A percentile compares a stretch with the other conserved stretches of the same genome.
Conservation (phyloP, 2,797 vertebrate species). For the Rhodeus uyekii region DNA sequence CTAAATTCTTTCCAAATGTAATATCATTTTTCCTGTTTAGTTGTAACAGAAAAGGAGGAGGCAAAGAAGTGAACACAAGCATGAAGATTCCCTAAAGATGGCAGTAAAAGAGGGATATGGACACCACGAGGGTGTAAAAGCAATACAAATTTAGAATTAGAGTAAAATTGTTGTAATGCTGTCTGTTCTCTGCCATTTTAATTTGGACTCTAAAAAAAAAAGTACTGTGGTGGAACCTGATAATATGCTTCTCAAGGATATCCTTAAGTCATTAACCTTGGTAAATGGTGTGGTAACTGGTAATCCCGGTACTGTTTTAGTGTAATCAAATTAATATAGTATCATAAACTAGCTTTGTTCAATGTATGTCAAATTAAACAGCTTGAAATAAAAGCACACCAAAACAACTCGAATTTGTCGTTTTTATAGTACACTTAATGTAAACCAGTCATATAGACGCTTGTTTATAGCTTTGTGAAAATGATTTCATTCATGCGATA, state of each 20-base stretch:
- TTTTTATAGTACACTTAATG: not conserved
- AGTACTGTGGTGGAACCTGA: not conserved
- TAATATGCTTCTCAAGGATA: not conserved
- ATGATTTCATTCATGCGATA: not conserved
- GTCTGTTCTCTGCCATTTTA: not conserved
- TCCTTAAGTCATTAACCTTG: not conserved
- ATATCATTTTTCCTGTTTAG: constrained; percentile 59
- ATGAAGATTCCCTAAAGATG: constrained; percentile 52
- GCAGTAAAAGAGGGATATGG: not conserved
- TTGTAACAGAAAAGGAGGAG: constrained; percentile 68
- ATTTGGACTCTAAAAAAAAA: not conserved
- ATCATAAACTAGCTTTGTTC: not conserved
- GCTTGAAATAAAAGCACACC: constrained; percentile 31
- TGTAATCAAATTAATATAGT: not conserved
- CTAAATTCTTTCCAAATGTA: constrained; percentile 22
- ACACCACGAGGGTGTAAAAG: not conserved
- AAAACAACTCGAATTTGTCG: not conserved
- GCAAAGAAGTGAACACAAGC: constrained; percentile 68
- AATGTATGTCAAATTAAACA: not conserved
- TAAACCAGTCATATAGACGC: not conserved
- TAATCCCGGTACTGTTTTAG: not conserved
- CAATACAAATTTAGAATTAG: not conserved
- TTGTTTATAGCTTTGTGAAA: constrained; percentile 1
- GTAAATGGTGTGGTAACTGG: no score
- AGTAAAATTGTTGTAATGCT: not conserved